Evolutionary conservation across 1,140 invertebrate species (phyloP).

Genomic region (Macrosteles quadrilineatus): DNA sequence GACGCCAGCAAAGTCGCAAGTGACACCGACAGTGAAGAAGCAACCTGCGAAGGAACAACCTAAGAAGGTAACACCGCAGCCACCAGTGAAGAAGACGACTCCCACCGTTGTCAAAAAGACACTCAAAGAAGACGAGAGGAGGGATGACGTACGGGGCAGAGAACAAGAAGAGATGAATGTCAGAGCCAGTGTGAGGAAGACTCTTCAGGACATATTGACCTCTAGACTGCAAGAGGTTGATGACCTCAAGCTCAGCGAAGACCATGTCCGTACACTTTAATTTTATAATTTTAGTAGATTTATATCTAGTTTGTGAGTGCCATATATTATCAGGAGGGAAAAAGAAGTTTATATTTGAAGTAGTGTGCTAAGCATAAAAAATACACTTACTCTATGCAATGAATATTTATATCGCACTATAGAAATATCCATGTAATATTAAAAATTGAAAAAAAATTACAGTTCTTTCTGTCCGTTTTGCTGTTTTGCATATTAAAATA

Average conservation of each 20-base stretch:
- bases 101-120: neutral
- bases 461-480: neutral
- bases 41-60: conserved; percentile 3
- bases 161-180: conserved; percentile 48
- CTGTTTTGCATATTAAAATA: neutral
- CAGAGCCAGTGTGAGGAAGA: conserved; percentile 76
- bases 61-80: neutral
- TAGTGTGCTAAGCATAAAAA: too few species aligned
- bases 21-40: conserved; percentile 8
- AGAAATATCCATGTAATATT: too few species aligned
- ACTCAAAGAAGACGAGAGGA: neutral
- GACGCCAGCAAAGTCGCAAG: neutral
- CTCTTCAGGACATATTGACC: conserved; percentile 69
- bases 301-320: too few species aligned
- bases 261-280: conserved; percentile 54
- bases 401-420: too few species aligned
- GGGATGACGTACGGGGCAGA: neutral
- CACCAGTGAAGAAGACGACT: conserved; percentile 7
- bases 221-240: conserved; percentile 64
- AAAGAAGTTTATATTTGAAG: too few species aligned
- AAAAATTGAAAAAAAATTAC: neutral
- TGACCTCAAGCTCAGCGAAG: conserved; percentile 62
- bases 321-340: too few species aligned
- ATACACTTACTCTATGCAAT: too few species aligned
- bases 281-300: neutral